Conservation (phyloP, 2,113 vertebrate genomes). For the Alligator mississippiensis region DNA sequence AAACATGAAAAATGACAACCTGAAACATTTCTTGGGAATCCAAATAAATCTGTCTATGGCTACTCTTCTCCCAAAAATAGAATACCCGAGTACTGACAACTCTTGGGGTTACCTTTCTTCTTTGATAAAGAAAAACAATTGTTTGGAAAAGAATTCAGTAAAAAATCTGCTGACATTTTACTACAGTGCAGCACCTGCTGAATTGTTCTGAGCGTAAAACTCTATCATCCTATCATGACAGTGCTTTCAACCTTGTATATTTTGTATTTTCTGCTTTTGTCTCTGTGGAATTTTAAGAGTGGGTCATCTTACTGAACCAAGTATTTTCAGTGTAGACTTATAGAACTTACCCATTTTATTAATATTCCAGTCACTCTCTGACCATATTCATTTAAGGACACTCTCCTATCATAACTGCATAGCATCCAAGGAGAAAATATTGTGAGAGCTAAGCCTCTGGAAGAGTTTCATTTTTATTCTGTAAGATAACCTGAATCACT, state of each 20-base stretch:
- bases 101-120: not conserved
- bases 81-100: not conserved
- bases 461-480: not conserved
- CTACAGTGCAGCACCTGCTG: rapidly evolving
- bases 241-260: not conserved
- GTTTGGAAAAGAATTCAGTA: conserved; percentile 1
- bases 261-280: conserved; percentile 29
- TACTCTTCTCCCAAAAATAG: not conserved
- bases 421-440: conserved; percentile 13
- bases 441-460: not conserved
- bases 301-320: not conserved
- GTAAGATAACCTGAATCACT: not conserved
- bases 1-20: not conserved
- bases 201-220: not conserved
- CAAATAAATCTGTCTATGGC: not conserved
- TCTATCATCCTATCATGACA: not conserved
- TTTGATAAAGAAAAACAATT: not conserved
- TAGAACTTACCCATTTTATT: not conserved
- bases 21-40: not conserved
- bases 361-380: not conserved
- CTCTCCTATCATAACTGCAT: not conserved
- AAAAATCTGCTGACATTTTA: not conserved
- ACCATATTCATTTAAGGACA: not conserved
- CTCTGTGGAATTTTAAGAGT: conserved; percentile 30
- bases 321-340: conserved; percentile 17